A percentile compares a stretch with the other conserved stretches of the same genome.
Conservation (phyloP, 2,797 vertebrate species). For the Melanotaenia boesemani region DNA sequence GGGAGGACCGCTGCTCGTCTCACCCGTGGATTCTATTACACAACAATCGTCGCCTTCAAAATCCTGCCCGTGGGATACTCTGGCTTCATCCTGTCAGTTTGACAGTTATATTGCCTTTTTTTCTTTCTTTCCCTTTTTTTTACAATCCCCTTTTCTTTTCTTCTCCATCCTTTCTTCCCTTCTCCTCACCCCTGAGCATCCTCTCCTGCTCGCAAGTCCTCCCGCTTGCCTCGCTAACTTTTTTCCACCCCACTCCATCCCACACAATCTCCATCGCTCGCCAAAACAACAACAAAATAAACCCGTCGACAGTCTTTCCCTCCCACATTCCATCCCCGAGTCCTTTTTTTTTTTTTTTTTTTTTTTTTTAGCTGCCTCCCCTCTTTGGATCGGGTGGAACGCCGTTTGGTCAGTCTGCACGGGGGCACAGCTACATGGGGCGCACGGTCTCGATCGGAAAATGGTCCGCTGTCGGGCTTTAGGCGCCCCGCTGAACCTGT, state of each 20-base stretch:
- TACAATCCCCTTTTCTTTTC: constrained; percentile 15
- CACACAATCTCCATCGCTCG: constrained; percentile 62
- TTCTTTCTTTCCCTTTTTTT: constrained; percentile 8
- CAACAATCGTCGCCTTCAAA: constrained; percentile 45
- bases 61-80: constrained; percentile 69
- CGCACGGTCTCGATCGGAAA: constrained; percentile 79
- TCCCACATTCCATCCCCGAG: not conserved
- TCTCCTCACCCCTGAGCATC: constrained; percentile 66
- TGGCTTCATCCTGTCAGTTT: constrained; percentile 41
- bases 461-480: constrained; percentile 78
- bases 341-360: constrained; percentile 1
- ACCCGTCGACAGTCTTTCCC: constrained; percentile 21
- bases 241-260: constrained; percentile 69
- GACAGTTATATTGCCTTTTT: constrained; percentile 25
- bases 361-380: constrained; percentile 54
- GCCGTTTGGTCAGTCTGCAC: constrained; percentile 58
- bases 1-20: constrained; percentile 56
- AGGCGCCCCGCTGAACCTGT: constrained; percentile 71
- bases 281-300: not conserved
- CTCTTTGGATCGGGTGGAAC: constrained; percentile 72
- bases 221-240: constrained; percentile 68
- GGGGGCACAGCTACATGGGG: constrained; percentile 80
- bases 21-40: constrained; percentile 76
- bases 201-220: constrained; percentile 45
- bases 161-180: constrained; percentile 32